A percentile compares a stretch with the other conserved stretches of the same genome.
phyloP scores from a whole-genome alignment of 2,113 vertebrate species.

The Epinephelus fuscoguttatus region DNA sequence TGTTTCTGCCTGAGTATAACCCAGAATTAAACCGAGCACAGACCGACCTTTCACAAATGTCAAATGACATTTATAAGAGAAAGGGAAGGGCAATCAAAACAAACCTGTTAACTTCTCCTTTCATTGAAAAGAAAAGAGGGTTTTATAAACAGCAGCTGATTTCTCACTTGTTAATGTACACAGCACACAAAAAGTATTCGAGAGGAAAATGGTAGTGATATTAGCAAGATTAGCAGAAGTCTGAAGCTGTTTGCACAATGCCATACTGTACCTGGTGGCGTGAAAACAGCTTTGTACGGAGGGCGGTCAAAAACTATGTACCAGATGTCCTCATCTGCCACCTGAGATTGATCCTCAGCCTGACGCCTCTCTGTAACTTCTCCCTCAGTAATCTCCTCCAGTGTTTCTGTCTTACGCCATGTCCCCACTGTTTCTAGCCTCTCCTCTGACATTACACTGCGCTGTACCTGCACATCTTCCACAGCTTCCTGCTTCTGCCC shows the following conservation, averaged over 20 bases:
- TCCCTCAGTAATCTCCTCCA: slow-evolving; percentile 8
- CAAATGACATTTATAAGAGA: not conserved
- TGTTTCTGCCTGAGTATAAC: not conserved
- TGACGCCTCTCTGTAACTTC: slow-evolving; percentile 12
- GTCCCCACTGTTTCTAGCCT: not conserved
- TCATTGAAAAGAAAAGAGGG: not conserved
- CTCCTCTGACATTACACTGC: slow-evolving; percentile 9
- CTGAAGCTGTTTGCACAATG: not conserved
- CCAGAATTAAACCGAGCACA: not conserved
- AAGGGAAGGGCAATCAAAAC: not conserved
- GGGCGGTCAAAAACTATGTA: slow-evolving; percentile 62
- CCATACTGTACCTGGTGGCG: slow-evolving; percentile 73
- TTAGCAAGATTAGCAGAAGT: slow-evolving; percentile 13
- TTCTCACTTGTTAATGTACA: not conserved
- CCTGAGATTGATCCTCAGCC: slow-evolving; percentile 14
- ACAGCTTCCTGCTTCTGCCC: not conserved
- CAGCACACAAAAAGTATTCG: not conserved
- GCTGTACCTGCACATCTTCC: not conserved
- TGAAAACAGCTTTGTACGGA: slow-evolving; percentile 53
- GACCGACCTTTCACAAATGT: slow-evolving; percentile 1
- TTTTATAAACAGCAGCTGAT: not conserved
- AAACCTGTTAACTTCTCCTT: not conserved
- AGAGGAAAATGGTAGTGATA: not conserved
- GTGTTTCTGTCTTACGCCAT: slow-evolving; percentile 9
- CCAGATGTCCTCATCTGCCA: slow-evolving; percentile 67